Percentiles rank a stretch among this genome's conserved stretches.
These are phyloP conservation scores for Nettapus auritus DNA, from an alignment of 2,113 vertebrate genomes.

Conservation along the genomic window DNA sequence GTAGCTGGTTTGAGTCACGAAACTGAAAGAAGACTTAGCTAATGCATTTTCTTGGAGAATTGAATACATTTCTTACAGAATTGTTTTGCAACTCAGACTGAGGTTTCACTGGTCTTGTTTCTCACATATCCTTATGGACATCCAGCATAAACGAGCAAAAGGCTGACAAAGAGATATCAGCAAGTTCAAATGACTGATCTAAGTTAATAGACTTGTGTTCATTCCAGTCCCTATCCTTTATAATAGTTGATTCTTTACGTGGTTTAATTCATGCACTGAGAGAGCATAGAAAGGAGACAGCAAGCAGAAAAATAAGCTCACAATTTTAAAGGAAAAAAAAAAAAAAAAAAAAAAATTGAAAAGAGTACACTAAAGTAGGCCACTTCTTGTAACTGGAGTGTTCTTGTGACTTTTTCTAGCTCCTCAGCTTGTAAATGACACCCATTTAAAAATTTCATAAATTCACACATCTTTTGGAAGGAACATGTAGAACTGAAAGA, in stretches of 20 bases:
- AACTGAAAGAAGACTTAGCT: background rate
- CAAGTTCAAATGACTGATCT: background rate
- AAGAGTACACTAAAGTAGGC: slow-evolving; percentile 49
- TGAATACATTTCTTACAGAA: background rate
- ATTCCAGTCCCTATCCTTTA: background rate
- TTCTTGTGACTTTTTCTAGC: slow-evolving; percentile 47
- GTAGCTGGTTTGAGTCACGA: background rate
- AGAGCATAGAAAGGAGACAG: background rate
- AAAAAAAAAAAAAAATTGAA: background rate
- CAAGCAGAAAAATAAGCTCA: slow-evolving; percentile 1
- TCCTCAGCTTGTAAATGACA: slow-evolving; percentile 56
- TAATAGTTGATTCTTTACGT: background rate
- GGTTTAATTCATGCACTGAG: background rate
- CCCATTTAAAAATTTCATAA: slow-evolving; percentile 51
- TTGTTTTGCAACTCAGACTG: background rate
- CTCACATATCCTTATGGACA: background rate
- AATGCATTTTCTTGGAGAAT: background rate
- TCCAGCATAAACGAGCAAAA: background rate
- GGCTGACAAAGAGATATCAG: background rate
- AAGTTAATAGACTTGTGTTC: background rate
- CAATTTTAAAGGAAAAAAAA: background rate
- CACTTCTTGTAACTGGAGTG: slow-evolving; percentile 26
- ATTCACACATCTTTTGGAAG: slow-evolving; percentile 57
- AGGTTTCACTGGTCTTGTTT: background rate
- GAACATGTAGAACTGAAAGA: slow-evolving; percentile 50